phyloP scores from a whole-genome alignment of 2,797 vertebrate species.

The Mus spretus region DNA sequence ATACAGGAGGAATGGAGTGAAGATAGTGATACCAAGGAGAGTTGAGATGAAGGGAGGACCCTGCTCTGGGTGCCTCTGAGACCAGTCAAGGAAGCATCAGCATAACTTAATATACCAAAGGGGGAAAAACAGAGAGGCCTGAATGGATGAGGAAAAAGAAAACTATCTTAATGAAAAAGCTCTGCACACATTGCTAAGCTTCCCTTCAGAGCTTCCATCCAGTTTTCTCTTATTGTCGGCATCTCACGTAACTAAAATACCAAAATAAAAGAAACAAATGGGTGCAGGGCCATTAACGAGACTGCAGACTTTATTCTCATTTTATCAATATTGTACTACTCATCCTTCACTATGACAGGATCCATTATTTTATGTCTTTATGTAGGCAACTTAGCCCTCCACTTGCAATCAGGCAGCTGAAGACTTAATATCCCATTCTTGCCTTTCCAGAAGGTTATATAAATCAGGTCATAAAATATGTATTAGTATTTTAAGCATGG shows the following conservation, averaged over 20 bases:
- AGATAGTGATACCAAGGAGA: background rate
- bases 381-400: background rate
- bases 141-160: background rate
- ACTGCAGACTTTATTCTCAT: background rate
- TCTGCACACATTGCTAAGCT: background rate
- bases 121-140: background rate
- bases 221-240: background rate
- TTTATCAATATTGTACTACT: background rate
- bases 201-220: background rate
- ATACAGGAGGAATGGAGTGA: background rate
- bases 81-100: background rate
- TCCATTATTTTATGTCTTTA: background rate
- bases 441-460: background rate
- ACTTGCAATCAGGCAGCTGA: background rate
- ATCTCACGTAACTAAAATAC: background rate
- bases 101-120: background rate
- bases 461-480: background rate
- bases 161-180: background rate
- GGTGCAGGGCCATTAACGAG: background rate
- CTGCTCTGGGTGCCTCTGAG: background rate
- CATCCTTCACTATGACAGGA: background rate
- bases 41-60: background rate
- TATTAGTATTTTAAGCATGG: constrained; percentile 1
- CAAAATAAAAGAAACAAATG: constrained; percentile 24
- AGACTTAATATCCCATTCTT: background rate